Evolutionary conservation across 92 coral and sea anemone species (phyloP), one percentile per base, ranked within the genome.

Genomic region (Phenganax marumi): DNA sequence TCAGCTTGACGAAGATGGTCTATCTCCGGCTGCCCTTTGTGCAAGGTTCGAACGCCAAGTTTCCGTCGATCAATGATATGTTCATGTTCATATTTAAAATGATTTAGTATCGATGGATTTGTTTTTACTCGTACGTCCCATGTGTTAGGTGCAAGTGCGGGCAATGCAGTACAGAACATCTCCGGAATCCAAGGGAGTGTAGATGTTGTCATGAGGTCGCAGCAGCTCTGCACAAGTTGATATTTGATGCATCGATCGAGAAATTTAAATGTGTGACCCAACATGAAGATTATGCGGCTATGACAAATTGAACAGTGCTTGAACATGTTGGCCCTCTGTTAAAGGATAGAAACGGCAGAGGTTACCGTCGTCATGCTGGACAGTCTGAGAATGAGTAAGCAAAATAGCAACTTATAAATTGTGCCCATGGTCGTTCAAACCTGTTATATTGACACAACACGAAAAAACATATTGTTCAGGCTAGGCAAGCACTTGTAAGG

Each of bases 321-420:
- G 73, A 76, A 12, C 84, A 83, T 24, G 90, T 87, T 82, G 77
- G 90, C 55, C 80, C 87, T 50, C 68, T 83, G 50, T 50, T 83
- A 58, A 69, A 84, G 68, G 87, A 83, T 55, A 87, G 78, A 62
- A 82, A 61, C 61, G 89, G 86, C 49, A 54, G 62, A 54, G 60
- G 82, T 8, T 86, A 86, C 66, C 86, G 85, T 53, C 89, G 64
- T 46, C 81, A 71, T 58, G 81, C 82, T 80, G 89, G 89, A 46
- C 85, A 86, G 75, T 79, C 88, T 23, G 81, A 81, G 81, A 86
- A 81, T 49, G 77, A 86, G 89, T 86, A 39, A 81, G 86, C 64
- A 25, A 76, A 26, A 10, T 52, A 83, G n/a, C 33, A 65, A 9
- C 52, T 70, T 70, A 19, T 1, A 19, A 19, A 10, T 63, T 63